These are phyloP conservation scores for Parnassius orleans DNA, from an alignment of 2,888 invertebrate species.

Conservation along the genomic window DNA sequence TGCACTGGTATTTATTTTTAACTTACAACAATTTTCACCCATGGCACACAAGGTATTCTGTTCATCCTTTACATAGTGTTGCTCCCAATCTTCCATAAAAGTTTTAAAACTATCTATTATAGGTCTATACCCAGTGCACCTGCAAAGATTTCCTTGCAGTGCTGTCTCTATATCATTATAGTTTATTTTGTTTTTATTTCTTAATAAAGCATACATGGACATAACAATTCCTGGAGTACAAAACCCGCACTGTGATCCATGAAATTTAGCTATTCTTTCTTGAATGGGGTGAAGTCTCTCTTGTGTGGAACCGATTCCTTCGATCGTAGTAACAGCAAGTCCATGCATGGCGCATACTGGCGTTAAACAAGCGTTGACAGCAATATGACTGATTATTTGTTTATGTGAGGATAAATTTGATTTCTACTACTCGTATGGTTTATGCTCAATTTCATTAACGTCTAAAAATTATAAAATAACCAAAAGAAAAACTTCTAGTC, in stretches of 20 bases:
- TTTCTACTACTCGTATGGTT: too few species aligned
- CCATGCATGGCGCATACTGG: conserved; percentile 94
- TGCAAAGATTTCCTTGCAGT: conserved; percentile 92
- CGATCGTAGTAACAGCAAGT: conserved; percentile 93
- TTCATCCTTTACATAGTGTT: conserved; percentile 48
- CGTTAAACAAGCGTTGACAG: conserved; percentile 94
- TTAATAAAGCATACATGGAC: conserved; percentile 95
- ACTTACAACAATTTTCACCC: conserved; percentile 86
- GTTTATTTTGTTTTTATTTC: conserved; percentile 86
- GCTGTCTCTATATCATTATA: conserved; percentile 89
- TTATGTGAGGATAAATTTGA: too few species aligned
- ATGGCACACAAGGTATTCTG: conserved; percentile 67
- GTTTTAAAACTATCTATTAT: conserved; percentile 95
- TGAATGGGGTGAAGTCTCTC: conserved; percentile 92
- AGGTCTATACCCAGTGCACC: conserved; percentile 97
- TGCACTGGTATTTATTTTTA: conserved; percentile 42
- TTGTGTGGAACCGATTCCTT: conserved; percentile 93
- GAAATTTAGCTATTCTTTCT: conserved; percentile 92
- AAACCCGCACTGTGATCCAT: conserved; percentile 97
- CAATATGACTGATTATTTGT: conserved; percentile 82
- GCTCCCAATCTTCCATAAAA: conserved; percentile 89
- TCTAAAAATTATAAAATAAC: too few species aligned
- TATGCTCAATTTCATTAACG: too few species aligned
- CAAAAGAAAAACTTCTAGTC: too few species aligned
- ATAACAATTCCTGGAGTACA: conserved; percentile 98